Base-by-base conservation (phyloP, 2,888 invertebrate species). In the Cremastinae sp. region DNA sequence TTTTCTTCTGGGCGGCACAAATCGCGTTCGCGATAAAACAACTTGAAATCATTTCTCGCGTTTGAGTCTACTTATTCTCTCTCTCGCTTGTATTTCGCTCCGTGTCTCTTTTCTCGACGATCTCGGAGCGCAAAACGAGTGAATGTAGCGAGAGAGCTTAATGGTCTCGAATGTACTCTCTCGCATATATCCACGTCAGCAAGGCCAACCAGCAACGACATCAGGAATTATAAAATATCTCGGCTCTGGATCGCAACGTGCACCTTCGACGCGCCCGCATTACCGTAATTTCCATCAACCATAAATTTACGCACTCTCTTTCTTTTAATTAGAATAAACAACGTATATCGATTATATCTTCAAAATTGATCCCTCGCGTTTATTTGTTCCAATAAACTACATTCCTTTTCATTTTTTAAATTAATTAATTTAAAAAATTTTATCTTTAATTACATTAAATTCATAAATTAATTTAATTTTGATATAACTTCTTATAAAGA, bases 131-230 rank as follows among this genome's bases (percentile, higher is more conserved):
- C 71, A 72, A 20, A 68, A 53, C 65, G 68, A 73, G 81, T 80
- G 81, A 81, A 81, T 78, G 81, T 81, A 78, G 78, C 73, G 58
- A n/a, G 68, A 74, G 79, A 77, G 75, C 66, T 58, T 51, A 69
- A 69, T 56, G 77, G 51, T 76, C 71, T 79, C 73, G 74, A 76
- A 80, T 78, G 5, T 28, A 79, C 65, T 75, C 75, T 61, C 54
- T 43, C 38, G 49, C 28, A 34, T 43, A 58, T 41, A 51, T 54
- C 38, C 59, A 73, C 64, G 49, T 76, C 69, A 56, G 69, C 81
- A 81, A 81, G 81, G 81, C 78, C 81, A 81, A 80, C 79, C 71
- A 58, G 70, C 79, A 59, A 66, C 78, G 62, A 59, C 71, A n/a
- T n/a, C n/a, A 70, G 45, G 75, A 75, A 72, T 75, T 72, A 75